phyloP scores from a whole-genome alignment of 30 jellyfish, hydroid and myxozoan genomes.

The Hydractinia echinata region DNA sequence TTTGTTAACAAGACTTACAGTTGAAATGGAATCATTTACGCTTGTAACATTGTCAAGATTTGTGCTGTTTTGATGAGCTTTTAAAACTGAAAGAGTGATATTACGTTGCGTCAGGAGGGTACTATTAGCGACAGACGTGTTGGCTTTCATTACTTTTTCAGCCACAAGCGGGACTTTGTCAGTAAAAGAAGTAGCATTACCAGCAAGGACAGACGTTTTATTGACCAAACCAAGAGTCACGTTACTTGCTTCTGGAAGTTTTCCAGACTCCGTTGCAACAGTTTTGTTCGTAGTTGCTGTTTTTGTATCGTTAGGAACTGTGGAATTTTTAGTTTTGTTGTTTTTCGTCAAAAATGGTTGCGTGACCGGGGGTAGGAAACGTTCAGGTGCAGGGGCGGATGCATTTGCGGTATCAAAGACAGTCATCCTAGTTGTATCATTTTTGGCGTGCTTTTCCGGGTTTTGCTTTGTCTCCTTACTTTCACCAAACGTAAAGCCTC shows the following conservation, averaged over 20 bases:
- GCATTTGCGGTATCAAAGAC: no score
- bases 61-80: constrained; percentile 6
- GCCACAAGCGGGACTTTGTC: constrained; percentile 7
- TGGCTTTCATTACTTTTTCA: background rate
- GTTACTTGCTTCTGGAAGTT: background rate
- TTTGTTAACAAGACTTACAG: background rate
- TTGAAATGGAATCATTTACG: background rate
- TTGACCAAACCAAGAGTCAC: background rate
- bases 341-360: no score
- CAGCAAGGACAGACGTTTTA: background rate
- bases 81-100: background rate
- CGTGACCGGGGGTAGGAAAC: no score
- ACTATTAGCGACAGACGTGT: background rate
- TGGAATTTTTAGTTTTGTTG: no score
- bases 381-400: no score
- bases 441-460: no score
- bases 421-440: no score
- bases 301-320: background rate
- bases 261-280: background rate
- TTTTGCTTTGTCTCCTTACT: background rate
- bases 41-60: background rate
- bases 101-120: background rate
- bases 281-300: background rate
- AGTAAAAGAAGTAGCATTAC: background rate
- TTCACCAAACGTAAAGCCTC: background rate